Evolutionary conservation across 2,113 vertebrate species (phyloP).

Genomic region (Cyanistes caeruleus): DNA sequence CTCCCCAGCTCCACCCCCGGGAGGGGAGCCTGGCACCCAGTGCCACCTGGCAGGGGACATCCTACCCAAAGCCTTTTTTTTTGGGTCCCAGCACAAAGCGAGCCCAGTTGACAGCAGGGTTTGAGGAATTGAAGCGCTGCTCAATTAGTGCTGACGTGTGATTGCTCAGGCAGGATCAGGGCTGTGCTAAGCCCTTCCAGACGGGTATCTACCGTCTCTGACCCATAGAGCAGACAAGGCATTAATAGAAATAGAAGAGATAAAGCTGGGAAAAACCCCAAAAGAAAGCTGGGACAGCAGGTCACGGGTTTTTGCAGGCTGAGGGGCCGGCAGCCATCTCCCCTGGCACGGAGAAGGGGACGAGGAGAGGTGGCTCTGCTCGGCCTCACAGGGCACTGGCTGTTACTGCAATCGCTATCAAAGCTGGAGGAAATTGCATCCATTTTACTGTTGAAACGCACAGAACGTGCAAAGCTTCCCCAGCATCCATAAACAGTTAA

Average conservation of each 20-base stretch:
- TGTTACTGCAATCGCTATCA: background rate
- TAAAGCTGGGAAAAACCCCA: conserved; percentile 8
- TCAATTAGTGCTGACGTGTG: background rate
- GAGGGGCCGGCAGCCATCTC: background rate
- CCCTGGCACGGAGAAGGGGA: background rate
- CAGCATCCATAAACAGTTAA: conserved; percentile 37
- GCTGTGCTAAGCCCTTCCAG: conserved; percentile 31
- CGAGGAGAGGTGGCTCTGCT: conserved; percentile 5
- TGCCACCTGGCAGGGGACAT: background rate
- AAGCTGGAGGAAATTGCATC: conserved; percentile 54
- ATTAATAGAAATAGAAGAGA: conserved; percentile 14
- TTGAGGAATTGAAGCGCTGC: background rate
- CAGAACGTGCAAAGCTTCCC: background rate
- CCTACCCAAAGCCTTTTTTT: background rate
- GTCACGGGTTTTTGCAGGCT: background rate
- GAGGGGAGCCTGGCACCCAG: background rate
- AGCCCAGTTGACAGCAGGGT: background rate
- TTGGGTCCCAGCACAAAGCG: background rate
- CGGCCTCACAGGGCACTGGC: conserved; percentile 7
- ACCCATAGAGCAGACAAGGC: conserved; percentile 28
- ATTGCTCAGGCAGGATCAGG: background rate
- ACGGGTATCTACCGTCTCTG: background rate
- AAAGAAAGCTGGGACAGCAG: background rate
- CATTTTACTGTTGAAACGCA: background rate
- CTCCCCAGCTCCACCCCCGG: background rate